These are phyloP conservation scores for Cryptocheilus praepositus DNA, from an alignment of 2,888 invertebrate genomes.

Conservation along the genomic window DNA sequence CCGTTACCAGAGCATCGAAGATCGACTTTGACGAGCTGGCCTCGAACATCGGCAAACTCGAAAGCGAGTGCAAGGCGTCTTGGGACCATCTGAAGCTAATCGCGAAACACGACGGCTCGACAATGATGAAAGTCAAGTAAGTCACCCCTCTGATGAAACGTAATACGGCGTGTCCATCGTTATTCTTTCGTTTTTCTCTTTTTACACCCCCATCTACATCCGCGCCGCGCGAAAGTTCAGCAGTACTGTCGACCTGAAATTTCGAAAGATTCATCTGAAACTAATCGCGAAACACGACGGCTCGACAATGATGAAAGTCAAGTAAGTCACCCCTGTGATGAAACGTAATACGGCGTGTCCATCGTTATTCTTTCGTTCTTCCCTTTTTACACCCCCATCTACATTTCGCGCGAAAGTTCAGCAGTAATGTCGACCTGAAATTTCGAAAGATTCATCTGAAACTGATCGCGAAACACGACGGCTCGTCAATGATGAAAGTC, in stretches of 20 bases:
- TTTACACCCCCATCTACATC: not conserved
- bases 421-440: too few species aligned
- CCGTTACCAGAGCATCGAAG: slow-evolving; percentile 92
- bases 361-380: too few species aligned
- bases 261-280: too few species aligned
- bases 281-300: too few species aligned
- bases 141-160: slow-evolving; percentile 52
- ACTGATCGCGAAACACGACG: slow-evolving; percentile 95
- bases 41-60: slow-evolving; percentile 90
- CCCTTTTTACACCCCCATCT: too few species aligned
- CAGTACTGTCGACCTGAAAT: slow-evolving; percentile 37
- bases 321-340: too few species aligned
- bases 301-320: too few species aligned
- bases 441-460: too few species aligned
- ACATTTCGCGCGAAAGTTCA: too few species aligned
- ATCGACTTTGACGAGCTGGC: slow-evolving; percentile 96
- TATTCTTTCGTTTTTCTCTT: slow-evolving; percentile 3
- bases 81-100: slow-evolving; percentile 97
- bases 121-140: slow-evolving; percentile 91
- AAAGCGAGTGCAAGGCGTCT: slow-evolving; percentile 96
- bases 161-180: not conserved
- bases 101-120: slow-evolving; percentile 93
- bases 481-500: slow-evolving; percentile 90
- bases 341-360: too few species aligned
- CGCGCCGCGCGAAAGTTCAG: slow-evolving; percentile 7